A percentile compares a stretch with the other conserved stretches of the same genome.
These are phyloP conservation scores for Chanos chanos DNA, from an alignment of 2,797 vertebrate species.

Conservation along the genomic window DNA sequence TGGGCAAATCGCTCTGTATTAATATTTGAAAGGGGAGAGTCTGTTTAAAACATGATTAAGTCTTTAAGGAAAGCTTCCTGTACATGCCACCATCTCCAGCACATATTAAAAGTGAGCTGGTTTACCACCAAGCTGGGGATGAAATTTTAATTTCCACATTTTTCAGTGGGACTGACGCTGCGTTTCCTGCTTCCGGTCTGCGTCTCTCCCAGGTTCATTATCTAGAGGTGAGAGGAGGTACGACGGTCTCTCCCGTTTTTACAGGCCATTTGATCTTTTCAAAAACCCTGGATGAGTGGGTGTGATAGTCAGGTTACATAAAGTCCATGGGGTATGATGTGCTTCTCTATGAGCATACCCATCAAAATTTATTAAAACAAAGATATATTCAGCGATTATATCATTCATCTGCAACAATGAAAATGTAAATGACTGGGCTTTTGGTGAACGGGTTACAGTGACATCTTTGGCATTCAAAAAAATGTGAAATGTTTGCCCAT, in stretches of 20 bases:
- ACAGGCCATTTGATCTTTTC: too few relatives aligned
- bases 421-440: neutral
- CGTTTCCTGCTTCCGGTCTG: conserved; percentile 30
- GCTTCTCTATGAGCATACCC: neutral
- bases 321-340: neutral
- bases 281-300: too few relatives aligned
- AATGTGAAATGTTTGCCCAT: neutral
- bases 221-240: neutral
- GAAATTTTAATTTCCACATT: conserved; percentile 62
- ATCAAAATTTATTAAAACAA: neutral
- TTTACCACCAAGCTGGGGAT: conserved; percentile 42
- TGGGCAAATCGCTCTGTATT: conserved; percentile 69
- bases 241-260: conserved; percentile 16
- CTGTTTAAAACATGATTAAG: conserved; percentile 72
- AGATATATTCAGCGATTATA: neutral
- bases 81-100: conserved; percentile 52
- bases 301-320: too few relatives aligned
- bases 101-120: conserved; percentile 49
- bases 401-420: neutral
- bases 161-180: conserved; percentile 48
- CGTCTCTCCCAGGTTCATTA: neutral
- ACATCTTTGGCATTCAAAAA: neutral
- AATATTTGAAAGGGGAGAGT: conserved; percentile 72
- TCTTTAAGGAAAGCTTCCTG: conserved; percentile 61
- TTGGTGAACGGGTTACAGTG: too few relatives aligned